Evolutionary conservation across 2,113 vertebrate species (phyloP), one percentile per base, ranked within the genome.

Genomic region (Ammospiza caudacuta): DNA sequence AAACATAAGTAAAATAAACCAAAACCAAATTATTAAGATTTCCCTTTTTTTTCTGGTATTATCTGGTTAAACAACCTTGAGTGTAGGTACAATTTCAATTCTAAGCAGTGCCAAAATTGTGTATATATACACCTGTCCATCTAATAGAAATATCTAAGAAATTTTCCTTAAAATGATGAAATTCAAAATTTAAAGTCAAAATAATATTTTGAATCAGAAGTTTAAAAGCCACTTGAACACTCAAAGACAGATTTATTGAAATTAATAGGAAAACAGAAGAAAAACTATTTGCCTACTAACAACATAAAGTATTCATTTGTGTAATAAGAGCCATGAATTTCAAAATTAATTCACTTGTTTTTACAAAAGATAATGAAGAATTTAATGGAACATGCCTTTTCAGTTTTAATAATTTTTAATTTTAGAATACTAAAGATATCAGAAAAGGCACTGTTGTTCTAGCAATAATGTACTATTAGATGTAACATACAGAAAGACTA

Each of bases 301-400:
- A 87, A 27, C 35, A 77, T 37, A n/a, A 75, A 84, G 46, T 64
- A 86, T 44, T 92, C 12, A 76, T 96, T 94, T 77, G 20, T 61
- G 28, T 76, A 95, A 81, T 73, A 95, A 75, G 21, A 88, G 28
- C n/a, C 82, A 59, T 58, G 24, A 44, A 66, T 93, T 96, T 95
- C 28, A 92, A 95, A 84, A 73, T 64, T 78, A 94, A 93, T 94
- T 96, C 76, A 68, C 57, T 92, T 88, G 43, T 91, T 95, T 79
- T 75, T 82, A 43, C 54, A 90, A 54, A 92, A 87, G 78, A 96
- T 90, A 95, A 96, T 74, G 39, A 95, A 70, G 47, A 95, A 77
- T 64, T 83, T 92, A 94, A 93, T 84, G 31, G 59, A 91, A 94
- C 95, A 86, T 84, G 41, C 31, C 64, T 49, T 86, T 96, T 94